Base-by-base conservation (phyloP, 2,113 vertebrate genomes). In the Zapus hudsonius region DNA sequence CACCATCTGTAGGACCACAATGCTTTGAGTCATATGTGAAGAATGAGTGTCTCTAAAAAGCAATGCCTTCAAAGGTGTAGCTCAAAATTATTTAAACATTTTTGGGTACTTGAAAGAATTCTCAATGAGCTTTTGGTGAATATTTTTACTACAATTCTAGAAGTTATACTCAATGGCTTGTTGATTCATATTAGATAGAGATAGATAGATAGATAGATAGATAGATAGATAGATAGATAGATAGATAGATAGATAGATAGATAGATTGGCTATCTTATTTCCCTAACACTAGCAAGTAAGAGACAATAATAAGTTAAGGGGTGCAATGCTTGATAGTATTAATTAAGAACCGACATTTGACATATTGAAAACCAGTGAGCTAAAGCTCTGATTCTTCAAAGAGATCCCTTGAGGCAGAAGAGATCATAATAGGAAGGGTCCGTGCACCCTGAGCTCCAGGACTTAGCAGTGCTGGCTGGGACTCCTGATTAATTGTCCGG, bases 251-350 rank as follows among this genome's bases (percentile, higher is more conserved):
- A 52, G 2, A 52, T 36, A 15, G 2, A 67, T 36, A 85, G n/a
- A n/a, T n/a, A 76, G 15, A 47, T 82, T 70, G 13, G 8, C 64
- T 91, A 42, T 29, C 75, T 88, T 72, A 8, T 94, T 94, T 91
- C 38, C 61, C 76, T 93, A 75, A 93, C 72, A 91, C 92, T 7
- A 47, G 25, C 29, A 76, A 38, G 31, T 72, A 31, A 89, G 52
- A 63, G 64, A 16, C 38, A 89, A 3, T 38, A 52, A 89, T 75
- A n/a, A n/a, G n/a, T 82, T 42, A 66, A 82, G 19, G 11, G 33
- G n/a, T 38, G 59, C 16, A 73, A 79, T 40, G 25, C 0, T 67
- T 87, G 67, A 38, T 64, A 59, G 8, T 84, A 64, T 38, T 36
- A 92, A 33, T 10, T 31, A 70, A 59, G 42, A 64, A 52, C 25